These are phyloP conservation scores for Drosophila rubida DNA, from an alignment of 2,888 invertebrate species.

Conservation along the genomic window DNA sequence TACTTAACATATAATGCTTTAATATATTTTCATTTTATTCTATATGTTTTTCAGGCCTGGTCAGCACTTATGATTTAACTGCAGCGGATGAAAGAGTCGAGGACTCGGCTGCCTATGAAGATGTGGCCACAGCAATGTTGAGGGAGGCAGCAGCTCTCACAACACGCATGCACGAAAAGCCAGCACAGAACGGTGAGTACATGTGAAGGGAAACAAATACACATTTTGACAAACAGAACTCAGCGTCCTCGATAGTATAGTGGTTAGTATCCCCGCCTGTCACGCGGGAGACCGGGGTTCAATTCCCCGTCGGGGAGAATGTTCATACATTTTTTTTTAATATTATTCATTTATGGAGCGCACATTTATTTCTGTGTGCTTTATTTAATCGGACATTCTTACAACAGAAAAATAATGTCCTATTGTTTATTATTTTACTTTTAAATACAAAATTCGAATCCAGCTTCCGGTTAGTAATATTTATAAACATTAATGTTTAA, in stretches of 20 bases:
- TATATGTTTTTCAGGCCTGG: conserved; percentile 52
- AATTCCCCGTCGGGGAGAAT: conserved; percentile 72
- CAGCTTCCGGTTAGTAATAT: too few relatives aligned
- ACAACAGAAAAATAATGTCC: too few relatives aligned
- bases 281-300: conserved; percentile 75
- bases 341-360: too few relatives aligned
- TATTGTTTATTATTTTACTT: background rate
- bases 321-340: conserved; percentile 19
- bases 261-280: conserved; percentile 74
- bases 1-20: background rate
- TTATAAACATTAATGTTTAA: too few relatives aligned
- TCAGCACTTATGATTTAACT: conserved; percentile 36
- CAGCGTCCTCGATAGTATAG: conserved; percentile 73
- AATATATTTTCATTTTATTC: conserved; percentile 9
- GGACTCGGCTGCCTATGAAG: conserved; percentile 17
- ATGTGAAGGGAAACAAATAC: background rate
- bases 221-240: background rate
- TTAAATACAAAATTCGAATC: too few relatives aligned
- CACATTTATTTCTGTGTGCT: conserved; percentile 18
- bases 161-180: conserved; percentile 37
- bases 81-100: conserved; percentile 40
- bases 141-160: conserved; percentile 22
- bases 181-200: conserved; percentile 47
- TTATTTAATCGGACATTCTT: too few relatives aligned
- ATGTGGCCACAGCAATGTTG: conserved; percentile 32